A percentile compares a stretch with the other conserved stretches of the same genome.
phyloP scores from a whole-genome alignment of 2,113 vertebrate species.

The Notiomystis cincta region DNA sequence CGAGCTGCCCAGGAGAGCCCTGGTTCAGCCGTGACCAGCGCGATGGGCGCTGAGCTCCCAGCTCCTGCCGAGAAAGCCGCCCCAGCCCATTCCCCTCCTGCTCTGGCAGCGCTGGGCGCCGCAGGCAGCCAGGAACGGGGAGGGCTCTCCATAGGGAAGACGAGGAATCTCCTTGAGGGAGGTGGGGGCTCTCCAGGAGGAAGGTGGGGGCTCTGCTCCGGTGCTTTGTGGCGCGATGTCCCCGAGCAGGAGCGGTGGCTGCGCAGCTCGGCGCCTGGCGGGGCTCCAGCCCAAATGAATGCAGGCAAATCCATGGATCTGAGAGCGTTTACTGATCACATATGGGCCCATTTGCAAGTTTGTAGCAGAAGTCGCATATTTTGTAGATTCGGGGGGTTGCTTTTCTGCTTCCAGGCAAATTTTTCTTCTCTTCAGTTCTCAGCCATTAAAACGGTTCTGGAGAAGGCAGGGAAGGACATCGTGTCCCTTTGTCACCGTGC shows the following conservation, averaged over 20 bases:
- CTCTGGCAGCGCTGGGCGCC: accelerated
- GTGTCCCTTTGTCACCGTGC: accelerated
- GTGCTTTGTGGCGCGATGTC: neutral
- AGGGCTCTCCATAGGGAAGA: neutral
- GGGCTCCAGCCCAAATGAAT: slow-evolving; percentile 38
- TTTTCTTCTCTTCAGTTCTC: neutral
- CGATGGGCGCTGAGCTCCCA: accelerated
- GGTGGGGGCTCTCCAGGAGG: neutral
- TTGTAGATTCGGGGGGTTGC: slow-evolving; percentile 24
- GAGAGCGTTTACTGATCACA: slow-evolving; percentile 47
- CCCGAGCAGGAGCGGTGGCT: slow-evolving; percentile 1
- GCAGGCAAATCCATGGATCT: slow-evolving; percentile 41
- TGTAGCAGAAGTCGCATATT: slow-evolving; percentile 35
- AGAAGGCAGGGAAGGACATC: neutral
- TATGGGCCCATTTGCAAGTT: slow-evolving; percentile 61
- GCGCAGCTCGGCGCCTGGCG: slow-evolving; percentile 2
- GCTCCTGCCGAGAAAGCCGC: accelerated
- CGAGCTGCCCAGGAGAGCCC: neutral
- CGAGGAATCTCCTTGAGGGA: neutral
- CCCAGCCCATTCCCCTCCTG: neutral
- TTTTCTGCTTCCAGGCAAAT: slow-evolving; percentile 28
- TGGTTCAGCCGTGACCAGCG: neutral
- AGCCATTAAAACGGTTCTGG: neutral
- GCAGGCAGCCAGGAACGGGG: neutral
- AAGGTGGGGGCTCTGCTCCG: neutral